phyloP scores from a whole-genome alignment of 2,113 vertebrate genomes.

The Malaclemys terrapin region DNA sequence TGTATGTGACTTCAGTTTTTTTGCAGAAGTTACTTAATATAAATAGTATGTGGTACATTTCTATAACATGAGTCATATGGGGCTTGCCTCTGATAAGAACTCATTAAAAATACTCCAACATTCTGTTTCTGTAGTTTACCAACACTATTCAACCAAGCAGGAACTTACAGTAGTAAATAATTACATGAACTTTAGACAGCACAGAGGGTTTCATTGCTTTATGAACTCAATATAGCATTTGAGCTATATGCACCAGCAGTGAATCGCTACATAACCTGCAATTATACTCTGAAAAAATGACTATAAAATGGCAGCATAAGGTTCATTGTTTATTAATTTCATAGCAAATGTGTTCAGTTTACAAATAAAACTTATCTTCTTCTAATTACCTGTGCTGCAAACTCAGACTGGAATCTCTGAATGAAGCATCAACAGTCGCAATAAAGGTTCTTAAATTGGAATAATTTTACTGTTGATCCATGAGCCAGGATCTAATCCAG shows the following conservation, averaged over 20 bases:
- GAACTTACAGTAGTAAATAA: neutral
- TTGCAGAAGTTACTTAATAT: neutral
- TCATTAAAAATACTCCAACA: neutral
- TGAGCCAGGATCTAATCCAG: neutral
- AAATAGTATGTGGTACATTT: neutral
- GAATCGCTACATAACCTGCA: neutral
- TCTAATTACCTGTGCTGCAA: neutral
- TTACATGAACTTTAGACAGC: neutral
- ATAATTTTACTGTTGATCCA: neutral
- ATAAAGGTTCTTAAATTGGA: neutral
- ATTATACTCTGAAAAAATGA: neutral
- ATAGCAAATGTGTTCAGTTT: neutral
- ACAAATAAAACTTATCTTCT: neutral
- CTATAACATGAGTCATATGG: neutral
- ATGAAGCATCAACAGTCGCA: neutral
- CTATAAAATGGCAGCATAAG: neutral
- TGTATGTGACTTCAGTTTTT: conserved; percentile 38
- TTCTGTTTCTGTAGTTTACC: neutral
- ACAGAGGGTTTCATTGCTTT: neutral
- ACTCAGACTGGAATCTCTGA: neutral
- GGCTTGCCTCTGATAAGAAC: neutral
- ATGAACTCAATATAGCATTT: neutral
- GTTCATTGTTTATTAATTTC: neutral
- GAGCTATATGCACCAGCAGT: neutral
- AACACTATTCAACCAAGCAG: neutral